Evolutionary conservation across 2,888 invertebrate genomes (phyloP).

Genomic region (Dorcus hopei): DNA sequence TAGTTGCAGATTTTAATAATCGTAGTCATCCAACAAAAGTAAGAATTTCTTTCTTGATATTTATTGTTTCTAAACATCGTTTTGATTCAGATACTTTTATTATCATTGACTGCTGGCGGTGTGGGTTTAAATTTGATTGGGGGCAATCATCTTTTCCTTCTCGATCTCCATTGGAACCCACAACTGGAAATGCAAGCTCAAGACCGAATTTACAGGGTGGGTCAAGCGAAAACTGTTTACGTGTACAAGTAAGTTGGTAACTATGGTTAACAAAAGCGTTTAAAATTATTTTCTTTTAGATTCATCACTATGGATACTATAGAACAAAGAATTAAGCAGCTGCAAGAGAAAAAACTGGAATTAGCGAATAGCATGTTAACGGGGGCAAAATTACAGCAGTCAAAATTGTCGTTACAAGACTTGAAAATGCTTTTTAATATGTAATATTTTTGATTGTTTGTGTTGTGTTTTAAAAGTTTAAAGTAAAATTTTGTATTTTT

Average conservation of each 20-base stretch:
- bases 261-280: not conserved
- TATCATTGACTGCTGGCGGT: conserved; percentile 91
- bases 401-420: conserved; percentile 58
- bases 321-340: conserved; percentile 76
- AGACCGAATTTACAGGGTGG: conserved; percentile 68
- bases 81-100: conserved; percentile 61
- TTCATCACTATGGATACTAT: conserved; percentile 73
- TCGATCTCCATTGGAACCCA: conserved; percentile 97
- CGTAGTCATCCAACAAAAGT: conserved; percentile 57
- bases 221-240: conserved; percentile 76
- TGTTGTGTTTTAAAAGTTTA: not conserved
- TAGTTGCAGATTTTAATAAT: conserved; percentile 71
- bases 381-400: conserved; percentile 62
- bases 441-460: conserved; percentile 16
- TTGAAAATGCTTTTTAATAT: conserved; percentile 67
- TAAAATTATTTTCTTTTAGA: conserved; percentile 47
- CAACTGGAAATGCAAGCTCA: conserved; percentile 93
- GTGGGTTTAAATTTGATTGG: conserved; percentile 92
- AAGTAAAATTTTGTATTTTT: too few relatives aligned
- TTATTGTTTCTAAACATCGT: not conserved
- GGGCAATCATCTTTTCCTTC: conserved; percentile 83
- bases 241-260: conserved; percentile 70
- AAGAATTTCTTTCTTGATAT: conserved; percentile 17
- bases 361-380: conserved; percentile 77
- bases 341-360: conserved; percentile 77